Conservation (phyloP, 2,888 invertebrate species). For the Nomada lathburiana region DNA sequence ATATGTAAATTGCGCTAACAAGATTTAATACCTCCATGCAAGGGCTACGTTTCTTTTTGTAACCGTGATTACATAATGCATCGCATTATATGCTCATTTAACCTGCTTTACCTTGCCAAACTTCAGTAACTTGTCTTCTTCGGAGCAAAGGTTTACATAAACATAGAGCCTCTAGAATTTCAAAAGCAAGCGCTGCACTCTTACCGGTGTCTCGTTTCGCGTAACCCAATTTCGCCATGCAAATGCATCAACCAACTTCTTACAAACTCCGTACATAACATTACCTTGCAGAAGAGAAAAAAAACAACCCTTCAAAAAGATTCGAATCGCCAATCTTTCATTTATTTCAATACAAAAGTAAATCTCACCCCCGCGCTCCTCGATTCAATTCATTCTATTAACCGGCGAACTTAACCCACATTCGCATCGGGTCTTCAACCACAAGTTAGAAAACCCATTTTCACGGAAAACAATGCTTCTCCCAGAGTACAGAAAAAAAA, state of each 20-base stretch:
- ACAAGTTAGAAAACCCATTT: not conserved
- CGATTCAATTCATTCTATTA: not conserved
- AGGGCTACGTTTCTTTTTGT: no score
- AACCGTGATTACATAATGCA: constrained; percentile 6
- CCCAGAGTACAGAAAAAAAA: not conserved
- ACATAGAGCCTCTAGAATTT: not conserved
- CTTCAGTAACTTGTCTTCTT: not conserved
- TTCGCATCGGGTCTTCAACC: no score
- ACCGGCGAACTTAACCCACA: not conserved
- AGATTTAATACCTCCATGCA: not conserved
- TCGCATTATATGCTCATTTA: not conserved
- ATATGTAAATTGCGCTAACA: not conserved
- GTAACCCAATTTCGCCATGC: not conserved
- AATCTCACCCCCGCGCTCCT: not conserved
- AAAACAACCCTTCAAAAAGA: not conserved
- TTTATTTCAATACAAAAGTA: not conserved
- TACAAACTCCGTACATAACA: not conserved
- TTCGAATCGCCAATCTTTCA: not conserved
- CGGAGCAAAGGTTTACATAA: not conserved
- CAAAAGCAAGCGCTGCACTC: not conserved
- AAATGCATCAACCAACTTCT: not conserved
- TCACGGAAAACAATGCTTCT: not conserved
- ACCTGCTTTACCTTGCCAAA: not conserved
- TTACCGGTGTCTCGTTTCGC: not conserved
- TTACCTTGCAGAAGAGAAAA: not conserved